phyloP scores from a whole-genome alignment of 1,140 invertebrate genomes.

The Heliconius hewitsoni region DNA sequence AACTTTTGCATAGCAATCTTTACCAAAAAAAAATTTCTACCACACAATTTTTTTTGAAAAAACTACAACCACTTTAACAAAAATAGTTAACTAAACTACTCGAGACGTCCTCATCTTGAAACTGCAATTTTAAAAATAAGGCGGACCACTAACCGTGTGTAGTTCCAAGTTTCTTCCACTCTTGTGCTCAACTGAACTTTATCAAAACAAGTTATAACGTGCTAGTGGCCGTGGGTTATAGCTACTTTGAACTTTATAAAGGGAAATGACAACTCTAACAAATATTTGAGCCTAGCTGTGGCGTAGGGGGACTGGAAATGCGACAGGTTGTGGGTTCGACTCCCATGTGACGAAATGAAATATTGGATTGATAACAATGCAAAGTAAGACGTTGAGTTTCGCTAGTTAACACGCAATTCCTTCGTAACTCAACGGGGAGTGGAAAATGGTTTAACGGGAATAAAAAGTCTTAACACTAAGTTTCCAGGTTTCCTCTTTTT shows the following conservation, averaged over 20 bases:
- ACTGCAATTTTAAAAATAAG: slow-evolving; percentile 5
- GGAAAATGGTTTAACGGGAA: too few species aligned
- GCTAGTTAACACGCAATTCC: too few species aligned
- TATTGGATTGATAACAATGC: too few species aligned
- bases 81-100: slow-evolving; percentile 13
- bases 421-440: too few species aligned
- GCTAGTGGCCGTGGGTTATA: background rate
- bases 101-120: slow-evolving; percentile 1
- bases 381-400: too few species aligned
- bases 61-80: background rate
- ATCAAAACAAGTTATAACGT: slow-evolving; percentile 15
- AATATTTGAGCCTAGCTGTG: background rate
- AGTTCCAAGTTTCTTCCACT: background rate
- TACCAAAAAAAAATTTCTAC: background rate
- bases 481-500: too few species aligned
- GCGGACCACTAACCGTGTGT: background rate
- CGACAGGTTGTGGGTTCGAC: background rate
- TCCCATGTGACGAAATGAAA: background rate
- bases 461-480: too few species aligned
- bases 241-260: slow-evolving; percentile 3
- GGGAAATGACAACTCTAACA: background rate
- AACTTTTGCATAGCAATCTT: background rate
- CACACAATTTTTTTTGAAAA: background rate
- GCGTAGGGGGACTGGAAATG: background rate
- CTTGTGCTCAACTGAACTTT: slow-evolving; percentile 1